phyloP scores from a whole-genome alignment of 1,140 invertebrate genomes.

The Drosophila subpulchrella region DNA sequence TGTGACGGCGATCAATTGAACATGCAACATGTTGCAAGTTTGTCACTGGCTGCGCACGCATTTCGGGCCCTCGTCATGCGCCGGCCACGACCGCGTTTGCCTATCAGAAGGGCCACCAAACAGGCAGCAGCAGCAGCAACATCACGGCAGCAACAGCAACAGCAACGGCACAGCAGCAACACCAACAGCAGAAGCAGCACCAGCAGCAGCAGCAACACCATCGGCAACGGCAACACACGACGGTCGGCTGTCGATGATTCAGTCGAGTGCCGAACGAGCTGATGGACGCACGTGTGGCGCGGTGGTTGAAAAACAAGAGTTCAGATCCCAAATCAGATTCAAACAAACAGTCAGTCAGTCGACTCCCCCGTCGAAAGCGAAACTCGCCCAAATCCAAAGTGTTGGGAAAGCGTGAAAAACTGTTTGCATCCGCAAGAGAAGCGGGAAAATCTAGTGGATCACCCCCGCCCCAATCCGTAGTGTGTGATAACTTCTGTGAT shows the following conservation, averaged over 20 bases:
- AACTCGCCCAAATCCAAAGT: constrained; percentile 20
- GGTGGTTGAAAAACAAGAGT: constrained; percentile 30
- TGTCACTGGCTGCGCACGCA: constrained; percentile 56
- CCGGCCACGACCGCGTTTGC: constrained; percentile 49
- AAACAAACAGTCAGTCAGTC: not conserved
- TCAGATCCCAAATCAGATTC: constrained; percentile 9
- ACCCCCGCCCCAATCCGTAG: not conserved
- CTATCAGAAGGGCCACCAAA: constrained; percentile 47
- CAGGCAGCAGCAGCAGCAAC: constrained; percentile 24
- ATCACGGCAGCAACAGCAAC: not conserved
- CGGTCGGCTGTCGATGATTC: constrained; percentile 45
- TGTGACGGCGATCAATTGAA: constrained; percentile 52
- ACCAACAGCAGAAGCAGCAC: constrained; percentile 18
- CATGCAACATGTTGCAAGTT: constrained; percentile 44
- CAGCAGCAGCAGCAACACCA: constrained; percentile 20
- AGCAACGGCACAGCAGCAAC: constrained; percentile 12
- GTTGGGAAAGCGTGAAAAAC: constrained; percentile 50
- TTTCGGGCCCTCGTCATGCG: constrained; percentile 10
- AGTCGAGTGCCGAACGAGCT: constrained; percentile 80
- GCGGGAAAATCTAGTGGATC: not conserved
- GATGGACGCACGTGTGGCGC: constrained; percentile 68
- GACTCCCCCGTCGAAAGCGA: constrained; percentile 10
- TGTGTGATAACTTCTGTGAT: constrained; percentile 33
- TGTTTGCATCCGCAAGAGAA: constrained; percentile 23
- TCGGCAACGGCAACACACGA: constrained; percentile 40